phyloP scores from a whole-genome alignment of 2,797 vertebrate species.

The Tragopan temminckii region DNA sequence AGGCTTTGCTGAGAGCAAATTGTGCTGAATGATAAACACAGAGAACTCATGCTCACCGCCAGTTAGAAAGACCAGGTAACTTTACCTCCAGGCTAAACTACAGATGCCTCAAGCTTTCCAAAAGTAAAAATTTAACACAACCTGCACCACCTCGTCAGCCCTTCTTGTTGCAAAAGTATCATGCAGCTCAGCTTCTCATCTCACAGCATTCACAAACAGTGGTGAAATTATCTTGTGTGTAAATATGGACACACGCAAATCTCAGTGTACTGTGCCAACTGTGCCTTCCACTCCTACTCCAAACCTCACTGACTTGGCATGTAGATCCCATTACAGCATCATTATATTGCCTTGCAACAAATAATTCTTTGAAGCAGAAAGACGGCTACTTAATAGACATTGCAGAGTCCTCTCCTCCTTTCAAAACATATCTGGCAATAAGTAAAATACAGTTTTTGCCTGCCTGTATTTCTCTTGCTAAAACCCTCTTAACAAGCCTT shows the following conservation, averaged over 20 bases:
- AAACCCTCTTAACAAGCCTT: not conserved
- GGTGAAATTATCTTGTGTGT: not conserved
- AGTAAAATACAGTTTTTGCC: not conserved
- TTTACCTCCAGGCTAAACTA: conserved; percentile 36
- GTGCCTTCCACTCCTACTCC: not conserved
- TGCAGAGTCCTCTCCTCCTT: not conserved
- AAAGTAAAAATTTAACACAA: conserved; percentile 49
- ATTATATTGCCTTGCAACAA: not conserved
- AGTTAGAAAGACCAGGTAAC: conserved; percentile 1
- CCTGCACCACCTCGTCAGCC: rapidly evolving
- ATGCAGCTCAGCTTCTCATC: not conserved
- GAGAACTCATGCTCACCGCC: not conserved
- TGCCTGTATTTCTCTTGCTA: not conserved
- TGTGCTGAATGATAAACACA: not conserved
- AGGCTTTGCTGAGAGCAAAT: not conserved
- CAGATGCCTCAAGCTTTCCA: conserved; percentile 50
- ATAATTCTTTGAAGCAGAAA: not conserved
- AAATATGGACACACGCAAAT: rapidly evolving
- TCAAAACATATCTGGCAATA: not conserved
- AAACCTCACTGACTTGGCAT: not conserved
- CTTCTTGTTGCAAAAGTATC: not conserved
- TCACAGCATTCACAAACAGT: not conserved
- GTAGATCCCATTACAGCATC: not conserved
- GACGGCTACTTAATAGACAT: not conserved
- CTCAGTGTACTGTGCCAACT: not conserved